These are phyloP conservation scores for Empidonax traillii DNA, from an alignment of 2,113 vertebrate species.

Conservation along the genomic window DNA sequence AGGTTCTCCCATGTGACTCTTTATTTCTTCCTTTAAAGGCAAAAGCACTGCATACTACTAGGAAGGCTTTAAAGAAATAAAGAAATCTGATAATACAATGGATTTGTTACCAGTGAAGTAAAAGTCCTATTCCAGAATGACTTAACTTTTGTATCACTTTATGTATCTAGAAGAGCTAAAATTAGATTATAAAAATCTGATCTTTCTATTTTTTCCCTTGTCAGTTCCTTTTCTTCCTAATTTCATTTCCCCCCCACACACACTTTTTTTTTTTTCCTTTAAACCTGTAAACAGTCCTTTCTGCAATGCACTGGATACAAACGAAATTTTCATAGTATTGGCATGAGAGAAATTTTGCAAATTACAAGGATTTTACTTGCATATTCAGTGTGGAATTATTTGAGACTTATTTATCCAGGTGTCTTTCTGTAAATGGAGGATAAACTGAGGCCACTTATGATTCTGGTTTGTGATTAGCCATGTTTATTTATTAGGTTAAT, in stretches of 20 bases:
- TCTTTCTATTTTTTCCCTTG: not conserved
- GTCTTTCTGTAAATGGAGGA: slow-evolving; percentile 3
- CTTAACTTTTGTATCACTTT: not conserved
- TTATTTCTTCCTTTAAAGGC: not conserved
- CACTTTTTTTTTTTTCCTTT: not conserved
- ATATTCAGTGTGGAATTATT: not conserved
- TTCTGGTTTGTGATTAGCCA: slow-evolving; percentile 53
- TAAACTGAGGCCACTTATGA: slow-evolving; percentile 55
- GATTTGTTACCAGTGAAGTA: not conserved
- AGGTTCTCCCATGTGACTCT: not conserved
- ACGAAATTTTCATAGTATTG: slow-evolving; percentile 4
- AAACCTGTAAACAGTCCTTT: not conserved
- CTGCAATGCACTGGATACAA: not conserved
- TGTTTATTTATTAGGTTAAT: slow-evolving; percentile 47
- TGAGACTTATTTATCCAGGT: slow-evolving; percentile 30
- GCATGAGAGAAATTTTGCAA: not conserved
- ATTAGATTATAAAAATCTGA: not conserved
- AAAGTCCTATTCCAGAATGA: not conserved
- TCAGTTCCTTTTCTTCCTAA: not conserved
- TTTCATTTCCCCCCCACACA: not conserved
- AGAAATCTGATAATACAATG: not conserved
- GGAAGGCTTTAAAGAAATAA: not conserved
- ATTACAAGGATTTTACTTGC: slow-evolving; percentile 5
- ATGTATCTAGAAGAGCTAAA: not conserved
- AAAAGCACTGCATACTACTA: not conserved